Conservation (phyloP, 2,888 invertebrate species). For the Sphinx pinastri region DNA sequence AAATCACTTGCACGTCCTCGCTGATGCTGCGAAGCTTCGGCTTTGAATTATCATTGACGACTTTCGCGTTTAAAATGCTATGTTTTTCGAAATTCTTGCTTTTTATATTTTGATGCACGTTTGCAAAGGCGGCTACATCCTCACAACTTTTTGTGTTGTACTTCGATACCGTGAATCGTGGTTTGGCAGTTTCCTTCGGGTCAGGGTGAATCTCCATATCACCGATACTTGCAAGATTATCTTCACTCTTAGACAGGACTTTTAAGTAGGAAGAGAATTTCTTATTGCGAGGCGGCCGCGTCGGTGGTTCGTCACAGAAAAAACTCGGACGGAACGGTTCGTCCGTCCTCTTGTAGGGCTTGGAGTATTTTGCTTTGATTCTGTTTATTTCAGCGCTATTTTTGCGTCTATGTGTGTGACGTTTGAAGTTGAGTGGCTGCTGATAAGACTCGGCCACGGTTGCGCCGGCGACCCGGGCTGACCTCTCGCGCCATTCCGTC, state of each 20-base stretch:
- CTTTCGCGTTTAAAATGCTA: conserved; percentile 72
- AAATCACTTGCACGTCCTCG: conserved; percentile 58
- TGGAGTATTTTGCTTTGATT: conserved; percentile 82
- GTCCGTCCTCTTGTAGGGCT: conserved; percentile 70
- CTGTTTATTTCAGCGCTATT: conserved; percentile 82
- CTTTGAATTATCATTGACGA: conserved; percentile 46
- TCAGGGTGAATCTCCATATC: conserved; percentile 64
- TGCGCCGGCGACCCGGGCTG: conserved; percentile 74
- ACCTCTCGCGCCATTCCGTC: conserved; percentile 81
- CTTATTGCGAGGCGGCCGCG: conserved; percentile 65
- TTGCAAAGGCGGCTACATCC: conserved; percentile 72
- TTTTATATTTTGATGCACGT: conserved; percentile 63
- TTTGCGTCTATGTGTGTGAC: conserved; percentile 79
- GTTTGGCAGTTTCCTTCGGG: conserved; percentile 50
- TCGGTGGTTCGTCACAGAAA: conserved; percentile 56
- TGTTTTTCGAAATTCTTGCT: conserved; percentile 73
- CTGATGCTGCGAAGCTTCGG: conserved; percentile 65
- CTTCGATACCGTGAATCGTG: conserved; percentile 60
- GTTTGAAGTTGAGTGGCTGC: conserved; percentile 79
- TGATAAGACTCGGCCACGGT: conserved; percentile 80
- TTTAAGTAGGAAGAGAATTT: conserved; percentile 48
- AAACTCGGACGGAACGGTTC: conserved; percentile 56
- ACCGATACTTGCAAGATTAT: conserved; percentile 68
- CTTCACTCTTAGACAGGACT: conserved; percentile 71
- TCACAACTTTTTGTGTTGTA: conserved; percentile 76